Evolutionary conservation across 2,888 invertebrate genomes (phyloP), one percentile per base, ranked within the genome.

Genomic region (Nephrotoma appendiculata): DNA sequence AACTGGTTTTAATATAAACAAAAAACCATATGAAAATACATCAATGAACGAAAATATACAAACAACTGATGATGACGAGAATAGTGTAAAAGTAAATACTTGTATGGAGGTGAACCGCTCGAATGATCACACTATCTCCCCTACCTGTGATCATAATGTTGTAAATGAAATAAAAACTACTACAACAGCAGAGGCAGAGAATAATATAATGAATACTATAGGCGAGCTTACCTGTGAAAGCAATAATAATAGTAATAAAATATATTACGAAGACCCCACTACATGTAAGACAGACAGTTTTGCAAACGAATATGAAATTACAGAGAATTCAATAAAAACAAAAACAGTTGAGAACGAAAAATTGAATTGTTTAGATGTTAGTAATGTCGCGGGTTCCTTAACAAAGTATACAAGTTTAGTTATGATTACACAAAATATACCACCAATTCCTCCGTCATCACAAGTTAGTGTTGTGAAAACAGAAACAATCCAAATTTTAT

Each of bases 361-460:
- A 87, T 87, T 83, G 86, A 88, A 87, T 41, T 71, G 87, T 86
- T 84, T 87, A 86, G 88, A 87, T 86, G 71, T 84, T 42, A 84
- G 43, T 84, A 84, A 84, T 84, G 84, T 84, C 1, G 43, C 84
- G 43, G 7, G 45, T 31, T 31, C 86, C n/a, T 44, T 93, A 90
- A 94, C 95, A 92, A 95, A 95, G 91, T 97, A 96, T 92, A 96
- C 96, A 90, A 96, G 96, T 93, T 94, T 96, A 93, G 96, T 97
- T 92, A 96, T 96, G 96, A 97, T 97, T 92, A 96, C 96, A 90
- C 96, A 96, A 93, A 95, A 95, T 91, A 90, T 87, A 89, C 93
- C 91, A 86, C 12, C 7, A n/a, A n/a, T 19, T 71, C 11, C 7
- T 6, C 86, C 45, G 48, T 92, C 91, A 89, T 92, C 93, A 88